Percentiles rank a stretch among this genome's conserved stretches.
phyloP scores from a whole-genome alignment of 2,888 invertebrate genomes.

The Netelia melanura region DNA sequence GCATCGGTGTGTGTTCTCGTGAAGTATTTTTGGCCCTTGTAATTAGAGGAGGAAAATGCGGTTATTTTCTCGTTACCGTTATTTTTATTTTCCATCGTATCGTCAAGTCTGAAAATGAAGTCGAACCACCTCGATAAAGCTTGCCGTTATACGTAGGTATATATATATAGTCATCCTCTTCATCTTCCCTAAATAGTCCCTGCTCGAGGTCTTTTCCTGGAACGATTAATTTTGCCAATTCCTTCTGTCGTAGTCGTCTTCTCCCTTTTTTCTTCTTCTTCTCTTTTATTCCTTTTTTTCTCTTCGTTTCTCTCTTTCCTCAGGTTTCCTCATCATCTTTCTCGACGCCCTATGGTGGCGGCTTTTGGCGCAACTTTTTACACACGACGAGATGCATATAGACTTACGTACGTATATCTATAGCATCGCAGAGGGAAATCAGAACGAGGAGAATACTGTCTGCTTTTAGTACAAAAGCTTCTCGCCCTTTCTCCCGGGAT shows the following conservation, averaged over 20 bases:
- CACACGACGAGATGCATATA: conserved; percentile 55
- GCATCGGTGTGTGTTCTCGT: not conserved
- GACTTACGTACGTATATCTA: not conserved
- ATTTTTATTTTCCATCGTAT: conserved; percentile 35
- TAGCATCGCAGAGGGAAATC: not conserved
- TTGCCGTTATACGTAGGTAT: conserved; percentile 4
- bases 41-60: not conserved
- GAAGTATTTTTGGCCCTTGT: conserved; percentile 33
- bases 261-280: conserved; percentile 17
- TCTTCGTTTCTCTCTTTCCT: conserved; percentile 8
- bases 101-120: conserved; percentile 62
- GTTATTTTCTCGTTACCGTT: conserved; percentile 32
- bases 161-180: not conserved
- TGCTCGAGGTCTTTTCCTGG: conserved; percentile 58
- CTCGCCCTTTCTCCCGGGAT: not conserved
- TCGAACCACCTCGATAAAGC: conserved; percentile 34
- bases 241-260: conserved; percentile 20
- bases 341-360: conserved; percentile 25
- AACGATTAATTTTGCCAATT: conserved; percentile 65
- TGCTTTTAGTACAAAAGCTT: conserved; percentile 29
- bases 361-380: conserved; percentile 41
- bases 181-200: conserved; percentile 10
- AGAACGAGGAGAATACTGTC: conserved; percentile 15
- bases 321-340: conserved; percentile 41
- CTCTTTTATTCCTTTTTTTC: conserved; percentile 19